These are phyloP conservation scores for Dendropsophus ebraccatus DNA, from an alignment of 2,113 vertebrate species.

Conservation along the genomic window DNA sequence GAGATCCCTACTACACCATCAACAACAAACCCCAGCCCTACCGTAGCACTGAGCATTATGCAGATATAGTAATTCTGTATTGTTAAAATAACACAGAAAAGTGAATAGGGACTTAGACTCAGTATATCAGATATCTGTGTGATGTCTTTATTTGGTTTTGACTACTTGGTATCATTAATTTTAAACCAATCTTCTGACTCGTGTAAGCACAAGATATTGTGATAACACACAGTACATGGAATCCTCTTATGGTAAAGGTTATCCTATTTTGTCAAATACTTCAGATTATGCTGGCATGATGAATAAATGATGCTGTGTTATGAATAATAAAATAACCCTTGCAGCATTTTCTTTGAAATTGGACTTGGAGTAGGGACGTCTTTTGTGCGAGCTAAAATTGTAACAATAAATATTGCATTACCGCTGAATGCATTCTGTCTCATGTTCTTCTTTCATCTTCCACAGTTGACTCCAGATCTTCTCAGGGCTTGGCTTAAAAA, in stretches of 20 bases:
- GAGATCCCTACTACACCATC: no score
- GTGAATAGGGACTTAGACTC: neutral
- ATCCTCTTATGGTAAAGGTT: constrained; percentile 12
- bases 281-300: constrained; percentile 18
- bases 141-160: neutral
- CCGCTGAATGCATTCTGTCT: constrained; percentile 41
- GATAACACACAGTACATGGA: neutral
- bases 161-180: constrained; percentile 1
- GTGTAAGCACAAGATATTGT: neutral
- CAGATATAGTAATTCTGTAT: no score
- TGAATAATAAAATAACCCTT: constrained; percentile 57
- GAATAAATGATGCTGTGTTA: constrained; percentile 48
- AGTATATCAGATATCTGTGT: no score
- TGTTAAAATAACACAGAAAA: neutral
- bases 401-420: constrained; percentile 52
- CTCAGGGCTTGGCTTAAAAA: neutral
- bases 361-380: constrained; percentile 14
- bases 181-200: neutral
- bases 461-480: neutral
- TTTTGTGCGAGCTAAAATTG: constrained; percentile 33
- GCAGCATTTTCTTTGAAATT: constrained; percentile 52
- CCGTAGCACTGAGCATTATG: no score
- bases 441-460: constrained; percentile 3
- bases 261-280: constrained; percentile 34
- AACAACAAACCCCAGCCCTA: no score